These are phyloP conservation scores for Oncopeltus fasciatus DNA, from an alignment of 1,140 invertebrate species.

Conservation along the genomic window DNA sequence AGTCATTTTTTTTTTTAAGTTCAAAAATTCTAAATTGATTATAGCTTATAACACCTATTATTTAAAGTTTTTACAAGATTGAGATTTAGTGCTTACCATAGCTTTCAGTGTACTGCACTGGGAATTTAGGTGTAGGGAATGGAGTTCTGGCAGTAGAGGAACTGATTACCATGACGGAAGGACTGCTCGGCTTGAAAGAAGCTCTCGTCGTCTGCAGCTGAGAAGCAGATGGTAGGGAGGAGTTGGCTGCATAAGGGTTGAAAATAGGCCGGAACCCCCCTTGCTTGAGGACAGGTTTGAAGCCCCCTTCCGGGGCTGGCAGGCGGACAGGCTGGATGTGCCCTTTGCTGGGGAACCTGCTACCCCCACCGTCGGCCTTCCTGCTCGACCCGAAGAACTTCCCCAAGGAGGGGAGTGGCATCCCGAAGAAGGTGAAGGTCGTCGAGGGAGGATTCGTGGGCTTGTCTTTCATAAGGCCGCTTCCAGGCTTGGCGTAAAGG, in stretches of 20 bases:
- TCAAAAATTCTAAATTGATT: too few species aligned
- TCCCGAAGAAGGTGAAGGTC: constrained; percentile 67
- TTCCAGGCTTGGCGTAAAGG: constrained; percentile 36
- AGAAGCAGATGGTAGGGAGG: too few species aligned
- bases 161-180: too few species aligned
- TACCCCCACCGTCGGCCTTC: constrained; percentile 35
- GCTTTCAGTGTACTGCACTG: too few species aligned
- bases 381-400: constrained; percentile 41
- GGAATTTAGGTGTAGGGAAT: too few species aligned
- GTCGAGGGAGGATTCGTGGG: constrained; percentile 32
- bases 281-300: constrained; percentile 49
- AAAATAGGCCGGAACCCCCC: constrained; percentile 54
- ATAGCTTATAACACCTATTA: too few species aligned
- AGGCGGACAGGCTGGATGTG: constrained; percentile 19
- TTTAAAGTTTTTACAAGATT: too few species aligned
- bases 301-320: constrained; percentile 34
- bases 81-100: too few species aligned
- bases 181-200: too few species aligned
- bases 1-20: too few species aligned
- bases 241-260: constrained; percentile 38
- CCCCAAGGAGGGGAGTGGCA: constrained; percentile 56
- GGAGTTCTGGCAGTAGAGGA: too few species aligned
- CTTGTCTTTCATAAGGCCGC: constrained; percentile 17
- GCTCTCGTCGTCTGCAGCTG: too few species aligned
- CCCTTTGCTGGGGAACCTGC: constrained; percentile 21